Percentiles rank a stretch among this genome's conserved stretches.
Evolutionary conservation across 2,113 vertebrate genomes (phyloP).

Genomic region (Sula dactylatra): DNA sequence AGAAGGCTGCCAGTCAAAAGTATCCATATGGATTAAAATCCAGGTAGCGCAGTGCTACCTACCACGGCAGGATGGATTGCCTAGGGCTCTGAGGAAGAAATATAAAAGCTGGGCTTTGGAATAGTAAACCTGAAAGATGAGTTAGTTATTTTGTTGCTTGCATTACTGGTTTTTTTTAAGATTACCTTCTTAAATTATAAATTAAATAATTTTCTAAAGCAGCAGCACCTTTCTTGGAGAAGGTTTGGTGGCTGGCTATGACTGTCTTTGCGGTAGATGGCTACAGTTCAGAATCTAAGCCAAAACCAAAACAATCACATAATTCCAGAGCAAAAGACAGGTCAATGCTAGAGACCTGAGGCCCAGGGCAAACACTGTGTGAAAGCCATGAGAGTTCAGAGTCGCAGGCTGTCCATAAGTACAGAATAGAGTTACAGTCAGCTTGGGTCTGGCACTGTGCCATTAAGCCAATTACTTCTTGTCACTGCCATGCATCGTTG

Average conservation of each 20-base stretch:
- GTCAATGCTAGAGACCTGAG: not conserved
- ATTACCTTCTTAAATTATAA: not conserved
- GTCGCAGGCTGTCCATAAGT: rapidly evolving
- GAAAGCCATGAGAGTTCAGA: not conserved
- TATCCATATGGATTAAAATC: not conserved
- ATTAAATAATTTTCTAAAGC: not conserved
- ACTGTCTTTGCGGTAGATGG: not conserved
- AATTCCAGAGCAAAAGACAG: not conserved
- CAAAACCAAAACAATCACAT: not conserved
- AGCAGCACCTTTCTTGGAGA: not conserved
- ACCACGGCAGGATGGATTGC: not conserved
- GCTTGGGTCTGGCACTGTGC: not conserved
- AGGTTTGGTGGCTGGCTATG: not conserved
- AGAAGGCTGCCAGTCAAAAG: not conserved
- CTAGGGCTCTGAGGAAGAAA: not conserved
- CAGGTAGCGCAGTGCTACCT: not conserved
- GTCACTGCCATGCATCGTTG: not conserved
- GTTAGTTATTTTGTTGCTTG: not conserved
- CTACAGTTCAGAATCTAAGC: not conserved
- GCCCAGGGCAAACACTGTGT: not conserved
- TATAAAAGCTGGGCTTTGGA: not conserved
- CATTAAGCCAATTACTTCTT: not conserved
- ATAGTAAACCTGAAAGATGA: not conserved
- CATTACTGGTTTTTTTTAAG: not conserved
- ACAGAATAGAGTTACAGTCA: not conserved